Conservation (phyloP, 2,888 invertebrate species). For the Cyaniris semiargus region DNA sequence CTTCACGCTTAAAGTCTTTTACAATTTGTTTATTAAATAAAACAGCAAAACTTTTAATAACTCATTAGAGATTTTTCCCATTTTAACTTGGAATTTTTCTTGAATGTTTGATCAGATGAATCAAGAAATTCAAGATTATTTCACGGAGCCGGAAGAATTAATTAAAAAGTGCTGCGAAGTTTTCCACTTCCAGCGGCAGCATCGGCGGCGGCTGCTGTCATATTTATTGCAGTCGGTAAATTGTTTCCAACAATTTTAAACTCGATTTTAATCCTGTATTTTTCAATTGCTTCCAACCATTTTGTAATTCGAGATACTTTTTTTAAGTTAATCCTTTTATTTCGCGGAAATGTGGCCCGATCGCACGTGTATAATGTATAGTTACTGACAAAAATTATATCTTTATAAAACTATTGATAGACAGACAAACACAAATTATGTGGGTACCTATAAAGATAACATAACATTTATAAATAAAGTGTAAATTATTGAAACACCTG, state of each 20-base stretch:
- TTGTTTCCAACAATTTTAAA: constrained; percentile 12
- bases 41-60: constrained; percentile 27
- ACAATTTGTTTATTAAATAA: too few species aligned
- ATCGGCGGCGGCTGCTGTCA: constrained; percentile 68
- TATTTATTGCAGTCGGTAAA: constrained; percentile 74
- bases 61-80: background rate
- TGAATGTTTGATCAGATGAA: constrained; percentile 60
- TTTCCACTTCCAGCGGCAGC: constrained; percentile 74
- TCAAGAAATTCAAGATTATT: constrained; percentile 75
- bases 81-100: background rate
- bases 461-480: too few species aligned
- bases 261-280: background rate
- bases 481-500: too few species aligned
- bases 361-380: too few species aligned
- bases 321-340: background rate
- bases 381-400: too few species aligned
- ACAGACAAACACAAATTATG: too few species aligned
- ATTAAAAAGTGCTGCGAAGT: constrained; percentile 72
- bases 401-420: too few species aligned
- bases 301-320: background rate
- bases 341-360: background rate
- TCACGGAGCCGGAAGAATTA: constrained; percentile 75
- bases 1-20: too few species aligned
- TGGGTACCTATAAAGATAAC: too few species aligned
- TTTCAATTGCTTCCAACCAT: constrained; percentile 13